Evolutionary conservation across 2,113 vertebrate species (phyloP).

Genomic region (Mastomys coucha): DNA sequence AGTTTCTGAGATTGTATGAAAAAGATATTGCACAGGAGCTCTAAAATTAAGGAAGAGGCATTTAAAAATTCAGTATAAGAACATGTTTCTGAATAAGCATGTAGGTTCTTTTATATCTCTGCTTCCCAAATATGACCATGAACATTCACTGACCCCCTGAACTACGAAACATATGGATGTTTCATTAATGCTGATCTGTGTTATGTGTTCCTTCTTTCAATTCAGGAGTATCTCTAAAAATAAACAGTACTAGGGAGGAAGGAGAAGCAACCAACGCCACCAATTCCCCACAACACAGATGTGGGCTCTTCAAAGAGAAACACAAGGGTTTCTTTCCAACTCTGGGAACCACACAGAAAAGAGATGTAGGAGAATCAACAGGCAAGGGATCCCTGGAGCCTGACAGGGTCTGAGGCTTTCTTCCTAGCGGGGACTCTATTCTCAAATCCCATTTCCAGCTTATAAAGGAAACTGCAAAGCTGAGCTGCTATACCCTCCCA

Average conservation of each 20-base stretch:
- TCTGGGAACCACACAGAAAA: neutral
- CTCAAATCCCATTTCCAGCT: neutral
- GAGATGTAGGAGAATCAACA: neutral
- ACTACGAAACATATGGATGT: neutral
- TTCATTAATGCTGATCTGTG: neutral
- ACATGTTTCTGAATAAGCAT: neutral
- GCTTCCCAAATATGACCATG: neutral
- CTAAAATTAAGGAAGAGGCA: slow-evolving; percentile 43
- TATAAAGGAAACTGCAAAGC: neutral
- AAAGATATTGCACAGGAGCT: neutral
- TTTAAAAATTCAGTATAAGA: neutral
- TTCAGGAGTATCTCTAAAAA: neutral
- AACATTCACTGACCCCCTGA: slow-evolving; percentile 21
- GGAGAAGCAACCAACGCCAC: neutral
- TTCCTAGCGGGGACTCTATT: neutral
- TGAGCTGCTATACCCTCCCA: neutral
- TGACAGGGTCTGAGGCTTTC: neutral
- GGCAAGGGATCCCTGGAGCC: neutral
- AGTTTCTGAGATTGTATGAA: neutral
- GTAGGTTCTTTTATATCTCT: neutral
- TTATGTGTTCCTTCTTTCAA: slow-evolving; percentile 15
- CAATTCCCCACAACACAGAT: neutral
- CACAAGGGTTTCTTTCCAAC: neutral
- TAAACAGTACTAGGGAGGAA: neutral
- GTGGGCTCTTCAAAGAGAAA: neutral